Evolutionary conservation across 2,888 invertebrate species (phyloP).

Genomic region (Coremacera marginata): DNA sequence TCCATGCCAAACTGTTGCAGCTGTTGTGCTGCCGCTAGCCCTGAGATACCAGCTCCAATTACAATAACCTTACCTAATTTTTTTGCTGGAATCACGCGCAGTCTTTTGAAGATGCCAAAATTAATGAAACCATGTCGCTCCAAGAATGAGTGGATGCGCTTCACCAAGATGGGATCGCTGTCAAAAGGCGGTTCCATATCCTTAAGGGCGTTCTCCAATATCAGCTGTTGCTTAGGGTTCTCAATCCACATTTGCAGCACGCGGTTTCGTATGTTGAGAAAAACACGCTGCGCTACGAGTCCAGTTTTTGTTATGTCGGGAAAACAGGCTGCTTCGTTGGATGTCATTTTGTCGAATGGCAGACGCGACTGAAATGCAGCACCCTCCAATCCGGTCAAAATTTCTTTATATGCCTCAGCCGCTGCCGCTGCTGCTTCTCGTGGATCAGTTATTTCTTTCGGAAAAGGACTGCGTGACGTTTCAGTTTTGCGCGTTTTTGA

Average conservation of each 20-base stretch:
- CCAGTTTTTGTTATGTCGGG: conserved; percentile 89
- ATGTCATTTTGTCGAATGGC: conserved; percentile 94
- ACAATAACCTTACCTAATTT: conserved; percentile 75
- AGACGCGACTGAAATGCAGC: conserved; percentile 94
- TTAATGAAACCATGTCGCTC: conserved; percentile 98
- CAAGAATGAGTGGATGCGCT: conserved; percentile 89
- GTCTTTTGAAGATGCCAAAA: conserved; percentile 93
- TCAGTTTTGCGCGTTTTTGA: conserved; percentile 51
- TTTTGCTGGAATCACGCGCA: conserved; percentile 78
- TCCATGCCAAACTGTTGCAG: conserved; percentile 96
- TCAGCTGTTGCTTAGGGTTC: conserved; percentile 92
- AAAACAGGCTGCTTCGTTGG: conserved; percentile 93
- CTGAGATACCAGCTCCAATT: conserved; percentile 85
- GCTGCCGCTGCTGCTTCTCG: conserved; percentile 58
- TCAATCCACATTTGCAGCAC: conserved; percentile 95
- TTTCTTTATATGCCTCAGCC: conserved; percentile 60
- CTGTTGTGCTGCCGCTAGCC: conserved; percentile 94
- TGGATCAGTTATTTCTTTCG: conserved; percentile 53
- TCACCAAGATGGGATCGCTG: conserved; percentile 86
- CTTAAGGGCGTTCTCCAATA: conserved; percentile 83
- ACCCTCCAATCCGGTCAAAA: conserved; percentile 78
- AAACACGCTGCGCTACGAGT: conserved; percentile 86
- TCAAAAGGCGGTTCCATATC: conserved; percentile 93
- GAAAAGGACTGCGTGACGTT: conserved; percentile 50
- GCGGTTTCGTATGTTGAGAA: conserved; percentile 91